These are phyloP conservation scores for Vireo altiloquus DNA, from an alignment of 2,113 vertebrate genomes.

Conservation along the genomic window DNA sequence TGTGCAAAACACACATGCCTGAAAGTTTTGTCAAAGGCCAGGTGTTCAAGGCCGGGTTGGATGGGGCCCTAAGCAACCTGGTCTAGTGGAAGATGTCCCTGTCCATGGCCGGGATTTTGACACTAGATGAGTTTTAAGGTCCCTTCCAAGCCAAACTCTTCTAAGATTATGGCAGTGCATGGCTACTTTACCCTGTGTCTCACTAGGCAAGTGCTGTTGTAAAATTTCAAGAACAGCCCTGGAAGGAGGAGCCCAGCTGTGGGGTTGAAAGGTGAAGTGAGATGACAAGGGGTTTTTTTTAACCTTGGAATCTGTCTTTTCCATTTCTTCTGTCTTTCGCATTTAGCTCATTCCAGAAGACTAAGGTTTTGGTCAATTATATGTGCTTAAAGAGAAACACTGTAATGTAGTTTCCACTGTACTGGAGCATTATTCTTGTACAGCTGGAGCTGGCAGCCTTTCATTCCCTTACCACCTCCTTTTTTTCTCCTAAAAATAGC, in stretches of 20 bases:
- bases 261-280: not conserved
- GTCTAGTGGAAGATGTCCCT: not conserved
- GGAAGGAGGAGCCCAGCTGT: not conserved
- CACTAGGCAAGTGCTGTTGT: fast-evolving
- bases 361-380: conserved; percentile 34
- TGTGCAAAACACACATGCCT: not conserved
- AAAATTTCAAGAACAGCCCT: not conserved
- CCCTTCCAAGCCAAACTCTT: not conserved
- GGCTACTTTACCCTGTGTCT: not conserved
- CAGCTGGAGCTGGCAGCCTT: conserved; percentile 37
- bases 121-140: not conserved
- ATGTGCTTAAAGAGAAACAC: not conserved
- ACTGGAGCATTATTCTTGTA: conserved; percentile 3
- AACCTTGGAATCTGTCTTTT: not conserved
- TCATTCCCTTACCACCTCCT: conserved; percentile 18
- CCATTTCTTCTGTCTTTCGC: not conserved
- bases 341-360: conserved; percentile 18
- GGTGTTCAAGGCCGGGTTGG: not conserved
- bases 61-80: not conserved
- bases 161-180: not conserved
- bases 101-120: not conserved
- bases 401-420: conserved; percentile 8
- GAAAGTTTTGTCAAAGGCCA: not conserved
- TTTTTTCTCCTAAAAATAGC: conserved; percentile 36
- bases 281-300: not conserved